phyloP scores from a whole-genome alignment of 2,888 invertebrate genomes.

The Crematogaster levior region DNA sequence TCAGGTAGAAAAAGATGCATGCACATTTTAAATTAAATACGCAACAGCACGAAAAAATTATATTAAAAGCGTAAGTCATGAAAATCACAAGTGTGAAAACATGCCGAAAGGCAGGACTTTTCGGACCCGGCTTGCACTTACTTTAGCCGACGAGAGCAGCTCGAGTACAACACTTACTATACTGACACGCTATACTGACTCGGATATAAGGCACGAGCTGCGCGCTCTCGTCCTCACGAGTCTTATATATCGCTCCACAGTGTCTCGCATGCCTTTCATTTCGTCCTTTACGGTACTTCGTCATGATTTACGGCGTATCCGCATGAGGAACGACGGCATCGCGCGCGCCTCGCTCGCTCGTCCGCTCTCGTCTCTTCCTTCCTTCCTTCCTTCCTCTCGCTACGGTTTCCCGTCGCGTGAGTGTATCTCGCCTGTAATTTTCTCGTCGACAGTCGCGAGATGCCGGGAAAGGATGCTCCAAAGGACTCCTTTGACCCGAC shows the following conservation, averaged over 20 bases:
- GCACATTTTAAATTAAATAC: neutral
- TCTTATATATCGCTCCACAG: slow-evolving; percentile 58
- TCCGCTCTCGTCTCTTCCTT: slow-evolving; percentile 27
- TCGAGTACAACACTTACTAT: slow-evolving; percentile 53
- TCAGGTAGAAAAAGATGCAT: too few relatives aligned
- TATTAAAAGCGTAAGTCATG: neutral
- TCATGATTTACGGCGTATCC: slow-evolving; percentile 76
- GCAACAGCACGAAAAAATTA: too few relatives aligned
- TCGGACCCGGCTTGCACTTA: slow-evolving; percentile 5
- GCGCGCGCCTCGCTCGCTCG: slow-evolving; percentile 55
- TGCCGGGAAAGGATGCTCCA: slow-evolving; percentile 41
- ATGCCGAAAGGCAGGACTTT: neutral
- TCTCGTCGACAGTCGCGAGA: slow-evolving; percentile 66
- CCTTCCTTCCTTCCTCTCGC: slow-evolving; percentile 48
- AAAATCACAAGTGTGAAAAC: neutral
- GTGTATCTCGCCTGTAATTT: slow-evolving; percentile 68
- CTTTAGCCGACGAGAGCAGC: slow-evolving; percentile 28
- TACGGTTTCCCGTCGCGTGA: slow-evolving; percentile 50
- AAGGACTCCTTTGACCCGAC: slow-evolving; percentile 42
- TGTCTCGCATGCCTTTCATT: slow-evolving; percentile 76
- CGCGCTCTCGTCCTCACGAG: slow-evolving; percentile 55
- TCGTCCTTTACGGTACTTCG: slow-evolving; percentile 76
- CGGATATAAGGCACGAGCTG: slow-evolving; percentile 61
- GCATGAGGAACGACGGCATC: slow-evolving; percentile 72
- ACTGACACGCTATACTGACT: slow-evolving; percentile 53